Percentiles rank a stretch among this genome's conserved stretches.
Evolutionary conservation across 2,113 vertebrate genomes (phyloP).

Genomic region (Pseudopodoces humilis): DNA sequence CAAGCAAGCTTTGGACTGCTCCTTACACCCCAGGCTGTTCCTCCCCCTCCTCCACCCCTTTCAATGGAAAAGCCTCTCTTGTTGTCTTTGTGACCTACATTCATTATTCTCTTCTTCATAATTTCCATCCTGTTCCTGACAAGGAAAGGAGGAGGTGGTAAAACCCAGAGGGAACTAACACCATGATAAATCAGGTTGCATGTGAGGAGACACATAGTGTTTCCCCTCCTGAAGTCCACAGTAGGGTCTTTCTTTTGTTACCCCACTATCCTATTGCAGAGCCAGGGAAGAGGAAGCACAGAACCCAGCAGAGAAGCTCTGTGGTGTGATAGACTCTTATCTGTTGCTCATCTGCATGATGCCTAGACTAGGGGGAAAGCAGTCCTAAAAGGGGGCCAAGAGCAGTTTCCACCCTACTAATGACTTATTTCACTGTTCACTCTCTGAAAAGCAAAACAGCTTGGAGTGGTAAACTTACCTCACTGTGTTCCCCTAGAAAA

Average conservation of each 20-base stretch:
- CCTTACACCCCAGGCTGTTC: neutral
- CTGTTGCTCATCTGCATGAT: neutral
- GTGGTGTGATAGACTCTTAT: neutral
- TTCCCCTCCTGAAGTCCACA: neutral
- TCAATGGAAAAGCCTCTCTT: neutral
- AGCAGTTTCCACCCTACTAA: neutral
- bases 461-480: neutral
- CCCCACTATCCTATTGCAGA: neutral
- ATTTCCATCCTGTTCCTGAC: neutral
- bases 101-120: neutral
- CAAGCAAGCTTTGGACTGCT: neutral
- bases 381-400: neutral
- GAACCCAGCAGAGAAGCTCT: neutral
- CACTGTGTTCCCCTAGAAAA: neutral
- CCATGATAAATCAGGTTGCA: neutral
- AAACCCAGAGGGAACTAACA: neutral
- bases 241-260: neutral
- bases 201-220: neutral
- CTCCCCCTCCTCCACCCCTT: neutral
- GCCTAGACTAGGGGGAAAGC: neutral
- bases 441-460: neutral
- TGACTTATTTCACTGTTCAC: neutral
- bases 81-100: neutral
- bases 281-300: neutral
- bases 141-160: neutral